Evolutionary conservation across 2,888 invertebrate species (phyloP), one percentile per base, ranked within the genome.

Genomic region (Teleogryllus oceanicus): DNA sequence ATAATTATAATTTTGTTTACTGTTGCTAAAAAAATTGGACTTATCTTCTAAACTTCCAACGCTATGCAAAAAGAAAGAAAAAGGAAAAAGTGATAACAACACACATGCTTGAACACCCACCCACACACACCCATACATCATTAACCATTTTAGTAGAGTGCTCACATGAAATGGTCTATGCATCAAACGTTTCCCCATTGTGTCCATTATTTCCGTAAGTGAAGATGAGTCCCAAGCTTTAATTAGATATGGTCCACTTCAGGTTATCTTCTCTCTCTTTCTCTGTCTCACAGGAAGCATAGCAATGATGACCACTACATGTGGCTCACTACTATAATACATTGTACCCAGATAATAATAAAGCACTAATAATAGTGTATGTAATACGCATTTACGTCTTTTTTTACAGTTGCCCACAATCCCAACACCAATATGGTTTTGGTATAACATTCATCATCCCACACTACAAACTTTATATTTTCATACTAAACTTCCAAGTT

Each of bases 371-470:
- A 62, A 62, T 62, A 62, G 62, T 62, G 62, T 62, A 62, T 62
- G 62, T 62, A 62, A 62, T 62, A 62, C n/a, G 62, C 62, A 62
- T 18, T 62, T 62, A 62, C 62, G 62, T 62, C 62, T 62, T 62
- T 62, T 37, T 37, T 37, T 37, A 37, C 13, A 62, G 62, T 62
- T 62, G 62, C 62, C 62, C 62, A 62, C n/a, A 62, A 62, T 62
- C 62, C 62, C 62, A 62, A 62, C 62, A 75, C 78, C 75, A 74
- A 49, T 49, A 74, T 75, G 37, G 12, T 10, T 49, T 78, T 49
- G 75, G 75, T 74, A 74, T 74, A 74, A 78, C 74, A 78, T 74
- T 74, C 11, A 78, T 49, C 13, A 78, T 49, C 49, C 78, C 75
- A 21, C 49, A 18, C 24, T 20, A 24, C 78, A 62, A 49, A 74